These are phyloP conservation scores for Catostylus mosaicus DNA, from an alignment of 30 jellyfish, hydroid and myxozoan species.

Conservation along the genomic window DNA sequence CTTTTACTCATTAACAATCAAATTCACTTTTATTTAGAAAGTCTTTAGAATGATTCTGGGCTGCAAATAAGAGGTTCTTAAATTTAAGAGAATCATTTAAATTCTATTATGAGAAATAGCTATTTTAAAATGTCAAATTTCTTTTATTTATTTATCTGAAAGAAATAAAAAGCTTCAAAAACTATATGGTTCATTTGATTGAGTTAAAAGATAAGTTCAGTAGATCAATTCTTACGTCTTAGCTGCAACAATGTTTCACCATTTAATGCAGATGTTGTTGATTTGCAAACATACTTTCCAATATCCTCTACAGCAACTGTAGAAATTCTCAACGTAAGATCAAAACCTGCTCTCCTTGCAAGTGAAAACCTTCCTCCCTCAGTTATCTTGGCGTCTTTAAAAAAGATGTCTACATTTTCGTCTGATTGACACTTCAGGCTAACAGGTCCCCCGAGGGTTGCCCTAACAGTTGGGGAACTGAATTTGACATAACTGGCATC, in stretches of 20 bases:
- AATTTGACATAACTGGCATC: neutral
- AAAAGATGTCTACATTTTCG: neutral
- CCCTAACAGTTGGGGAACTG: neutral
- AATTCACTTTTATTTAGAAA: no score
- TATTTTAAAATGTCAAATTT: neutral
- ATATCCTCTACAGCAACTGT: neutral
- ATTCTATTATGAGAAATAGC: no score
- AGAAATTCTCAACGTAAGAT: neutral
- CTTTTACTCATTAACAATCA: no score
- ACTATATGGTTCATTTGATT: neutral
- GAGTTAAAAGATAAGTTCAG: neutral
- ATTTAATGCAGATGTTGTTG: neutral
- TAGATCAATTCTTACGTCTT: conserved; percentile 1
- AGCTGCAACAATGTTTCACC: neutral
- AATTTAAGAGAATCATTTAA: no score
- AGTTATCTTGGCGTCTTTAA: neutral
- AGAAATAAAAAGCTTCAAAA: no score
- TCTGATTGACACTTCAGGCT: neutral
- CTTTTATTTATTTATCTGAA: no score
- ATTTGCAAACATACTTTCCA: conserved; percentile 13
- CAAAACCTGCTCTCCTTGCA: neutral
- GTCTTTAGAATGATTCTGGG: neutral
- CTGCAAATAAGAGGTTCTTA: neutral
- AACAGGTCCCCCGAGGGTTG: neutral
- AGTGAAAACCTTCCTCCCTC: neutral